phyloP scores from a whole-genome alignment of 53 echinoderm and acorn worm genomes.

The Holothuria leucospilota region DNA sequence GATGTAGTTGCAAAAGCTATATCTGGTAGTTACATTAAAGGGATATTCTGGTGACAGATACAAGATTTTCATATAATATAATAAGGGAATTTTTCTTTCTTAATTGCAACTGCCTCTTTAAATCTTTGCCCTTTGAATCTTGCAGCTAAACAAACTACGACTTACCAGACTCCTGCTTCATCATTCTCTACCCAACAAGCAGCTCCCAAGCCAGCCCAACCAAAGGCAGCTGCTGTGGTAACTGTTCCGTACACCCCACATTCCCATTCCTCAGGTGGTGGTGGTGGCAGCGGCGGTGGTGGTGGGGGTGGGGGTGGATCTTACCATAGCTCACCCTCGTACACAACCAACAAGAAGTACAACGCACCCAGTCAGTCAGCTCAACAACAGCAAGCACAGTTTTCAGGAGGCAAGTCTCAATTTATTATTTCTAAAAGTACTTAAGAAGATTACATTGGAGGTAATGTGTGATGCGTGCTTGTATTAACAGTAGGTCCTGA shows the following conservation, averaged over 20 bases:
- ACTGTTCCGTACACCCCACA: neutral
- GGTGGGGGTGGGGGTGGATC: neutral
- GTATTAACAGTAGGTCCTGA: too few relatives aligned
- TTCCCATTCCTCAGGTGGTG: neutral
- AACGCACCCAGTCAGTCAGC: neutral
- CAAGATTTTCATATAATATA: too few relatives aligned
- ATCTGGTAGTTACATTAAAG: too few relatives aligned
- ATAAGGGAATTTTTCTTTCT: too few relatives aligned
- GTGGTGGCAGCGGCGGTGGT: neutral
- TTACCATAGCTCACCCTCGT: neutral
- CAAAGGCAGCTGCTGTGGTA: constrained; percentile 16
- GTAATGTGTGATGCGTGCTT: too few relatives aligned
- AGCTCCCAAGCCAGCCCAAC: constrained; percentile 38
- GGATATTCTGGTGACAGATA: too few relatives aligned
- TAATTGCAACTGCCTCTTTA: too few relatives aligned
- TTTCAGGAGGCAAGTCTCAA: neutral
- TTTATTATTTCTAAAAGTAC: too few relatives aligned
- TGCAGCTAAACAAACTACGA: constrained; percentile 9
- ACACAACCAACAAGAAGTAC: constrained; percentile 20
- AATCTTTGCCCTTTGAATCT: too few relatives aligned
- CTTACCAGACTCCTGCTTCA: constrained; percentile 25
- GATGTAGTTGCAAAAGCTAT: too few relatives aligned
- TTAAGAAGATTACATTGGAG: too few relatives aligned
- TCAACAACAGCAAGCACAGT: constrained; percentile 37
- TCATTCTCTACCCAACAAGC: constrained; percentile 35